These are phyloP conservation scores for Microcebus jonahi DNA, from an alignment of 2,113 vertebrate species.

Conservation along the genomic window DNA sequence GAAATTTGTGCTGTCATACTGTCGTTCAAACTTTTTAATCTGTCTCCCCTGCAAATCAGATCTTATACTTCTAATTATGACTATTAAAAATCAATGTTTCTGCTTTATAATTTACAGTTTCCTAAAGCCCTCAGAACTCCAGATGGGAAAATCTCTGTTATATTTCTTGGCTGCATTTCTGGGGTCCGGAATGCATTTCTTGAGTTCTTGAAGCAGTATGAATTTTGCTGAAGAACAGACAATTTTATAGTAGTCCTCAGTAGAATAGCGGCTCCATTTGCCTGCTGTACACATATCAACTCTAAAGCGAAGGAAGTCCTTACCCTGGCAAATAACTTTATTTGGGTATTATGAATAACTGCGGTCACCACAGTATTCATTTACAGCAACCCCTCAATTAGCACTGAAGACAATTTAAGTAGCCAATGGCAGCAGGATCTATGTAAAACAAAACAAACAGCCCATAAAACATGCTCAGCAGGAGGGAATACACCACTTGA, in stretches of 20 bases:
- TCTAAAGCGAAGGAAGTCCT: not conserved
- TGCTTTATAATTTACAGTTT: not conserved
- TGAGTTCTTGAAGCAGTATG: not conserved
- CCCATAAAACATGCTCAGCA: not conserved
- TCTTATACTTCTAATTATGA: not conserved
- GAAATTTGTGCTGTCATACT: not conserved
- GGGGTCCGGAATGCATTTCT: not conserved
- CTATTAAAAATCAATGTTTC: not conserved
- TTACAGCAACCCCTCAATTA: not conserved
- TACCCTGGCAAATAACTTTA: constrained; percentile 16
- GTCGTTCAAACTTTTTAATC: constrained; percentile 4
- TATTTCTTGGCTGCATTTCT: not conserved
- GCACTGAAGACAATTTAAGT: not conserved
- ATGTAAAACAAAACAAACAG: not conserved
- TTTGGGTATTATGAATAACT: not conserved
- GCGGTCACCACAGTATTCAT: not conserved
- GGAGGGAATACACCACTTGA: not conserved
- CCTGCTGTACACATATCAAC: not conserved
- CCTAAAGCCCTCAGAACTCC: not conserved
- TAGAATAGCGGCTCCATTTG: not conserved
- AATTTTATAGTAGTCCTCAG: not conserved
- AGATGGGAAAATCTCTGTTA: not conserved
- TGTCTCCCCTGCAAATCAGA: not conserved
- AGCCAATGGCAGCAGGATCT: not conserved
- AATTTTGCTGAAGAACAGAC: not conserved